A percentile compares a stretch with the other conserved stretches of the same genome.
These are phyloP conservation scores for Megamerina dolium DNA, from an alignment of 2,888 invertebrate species.

Conservation along the genomic window DNA sequence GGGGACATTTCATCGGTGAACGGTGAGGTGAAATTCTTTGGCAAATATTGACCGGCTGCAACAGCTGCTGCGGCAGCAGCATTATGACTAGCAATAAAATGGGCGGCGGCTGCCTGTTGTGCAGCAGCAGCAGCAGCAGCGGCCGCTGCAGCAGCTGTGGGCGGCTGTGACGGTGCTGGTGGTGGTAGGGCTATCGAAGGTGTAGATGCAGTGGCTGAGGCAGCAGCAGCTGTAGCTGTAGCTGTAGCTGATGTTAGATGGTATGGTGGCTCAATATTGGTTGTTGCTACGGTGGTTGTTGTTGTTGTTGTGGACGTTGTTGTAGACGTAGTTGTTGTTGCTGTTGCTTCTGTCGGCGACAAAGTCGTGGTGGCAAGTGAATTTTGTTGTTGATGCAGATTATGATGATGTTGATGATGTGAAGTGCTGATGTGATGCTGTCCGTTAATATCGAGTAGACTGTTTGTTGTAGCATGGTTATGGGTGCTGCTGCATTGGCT, in stretches of 20 bases:
- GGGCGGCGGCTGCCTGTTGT: conserved; percentile 41
- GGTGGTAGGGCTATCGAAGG: neutral
- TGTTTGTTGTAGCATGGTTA: conserved; percentile 11
- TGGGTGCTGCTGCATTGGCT: conserved; percentile 8
- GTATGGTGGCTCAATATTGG: no score
- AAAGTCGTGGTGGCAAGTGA: conserved; percentile 4
- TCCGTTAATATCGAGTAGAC: conserved; percentile 11
- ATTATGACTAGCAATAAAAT: conserved; percentile 43
- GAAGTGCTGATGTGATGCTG: no score
- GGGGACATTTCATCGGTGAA: conserved; percentile 45
- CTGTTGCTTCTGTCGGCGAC: conserved; percentile 19
- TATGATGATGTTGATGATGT: no score
- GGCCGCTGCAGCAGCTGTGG: no score
- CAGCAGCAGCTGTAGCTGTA: conserved; percentile 11
- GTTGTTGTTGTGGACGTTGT: conserved; percentile 14
- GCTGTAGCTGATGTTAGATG: conserved; percentile 17
- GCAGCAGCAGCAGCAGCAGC: conserved; percentile 30
- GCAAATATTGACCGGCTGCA: conserved; percentile 42
- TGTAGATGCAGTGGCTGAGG: neutral
- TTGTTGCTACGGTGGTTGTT: conserved; percentile 22
- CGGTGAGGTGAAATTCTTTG: conserved; percentile 39
- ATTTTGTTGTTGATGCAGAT: conserved; percentile 5
- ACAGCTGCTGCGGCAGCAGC: conserved; percentile 37
- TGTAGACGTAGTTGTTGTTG: conserved; percentile 8
- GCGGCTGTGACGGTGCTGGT: conserved; percentile 1